Percentiles rank a stretch among this genome's conserved stretches.
Evolutionary conservation across 2,888 invertebrate species (phyloP).

Genomic region (Erebia epiphron): DNA sequence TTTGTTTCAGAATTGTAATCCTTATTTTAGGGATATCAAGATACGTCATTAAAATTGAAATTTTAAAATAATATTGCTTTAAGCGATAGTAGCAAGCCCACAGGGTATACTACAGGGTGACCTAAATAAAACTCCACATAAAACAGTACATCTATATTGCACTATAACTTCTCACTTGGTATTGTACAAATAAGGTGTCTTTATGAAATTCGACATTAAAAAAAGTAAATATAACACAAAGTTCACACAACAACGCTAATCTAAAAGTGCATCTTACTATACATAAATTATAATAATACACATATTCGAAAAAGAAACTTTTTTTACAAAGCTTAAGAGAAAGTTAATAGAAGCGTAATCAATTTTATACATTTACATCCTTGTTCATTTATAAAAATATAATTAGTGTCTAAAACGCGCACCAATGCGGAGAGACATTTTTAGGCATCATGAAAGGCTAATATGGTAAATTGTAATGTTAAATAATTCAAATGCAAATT

Average conservation of each 20-base stretch:
- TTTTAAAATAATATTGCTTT: no score
- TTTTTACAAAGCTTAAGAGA: conserved; percentile 21
- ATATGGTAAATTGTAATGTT: neutral
- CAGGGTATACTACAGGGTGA: neutral
- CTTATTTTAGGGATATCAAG: no score
- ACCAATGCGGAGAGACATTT: conserved; percentile 16
- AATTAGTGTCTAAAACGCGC: conserved; percentile 33
- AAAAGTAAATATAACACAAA: conserved; percentile 46
- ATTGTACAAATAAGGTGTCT: conserved; percentile 74
- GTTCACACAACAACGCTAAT: conserved; percentile 57
- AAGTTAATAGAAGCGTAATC: conserved; percentile 26
- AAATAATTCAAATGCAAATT: neutral
- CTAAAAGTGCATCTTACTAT: conserved; percentile 52
- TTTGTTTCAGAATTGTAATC: no score
- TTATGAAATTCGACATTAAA: conserved; percentile 45
- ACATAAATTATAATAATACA: conserved; percentile 24
- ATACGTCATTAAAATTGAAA: no score
- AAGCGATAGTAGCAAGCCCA: no score
- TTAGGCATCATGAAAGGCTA: neutral
- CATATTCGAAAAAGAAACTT: conserved; percentile 26
- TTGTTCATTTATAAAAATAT: conserved; percentile 41
- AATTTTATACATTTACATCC: conserved; percentile 22
- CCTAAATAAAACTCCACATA: conserved; percentile 44
- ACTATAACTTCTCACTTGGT: conserved; percentile 81
- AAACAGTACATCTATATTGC: conserved; percentile 82